Conservation (phyloP, 2,888 invertebrate species). For the Patella ulyssiponensis region DNA sequence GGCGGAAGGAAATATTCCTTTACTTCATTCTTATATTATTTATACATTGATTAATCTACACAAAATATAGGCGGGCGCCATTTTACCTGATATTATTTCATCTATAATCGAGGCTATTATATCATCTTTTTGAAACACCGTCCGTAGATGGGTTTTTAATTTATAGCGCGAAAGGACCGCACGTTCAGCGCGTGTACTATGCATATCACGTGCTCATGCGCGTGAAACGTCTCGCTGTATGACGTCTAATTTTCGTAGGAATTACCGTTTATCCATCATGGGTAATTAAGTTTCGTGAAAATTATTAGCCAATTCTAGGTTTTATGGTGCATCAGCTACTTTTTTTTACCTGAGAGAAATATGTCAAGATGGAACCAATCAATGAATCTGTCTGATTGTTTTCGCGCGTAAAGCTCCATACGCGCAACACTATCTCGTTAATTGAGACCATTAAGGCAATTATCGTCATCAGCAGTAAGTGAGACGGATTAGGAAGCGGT, state of each 20-base stretch:
- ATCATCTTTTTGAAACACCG: constrained; percentile 1
- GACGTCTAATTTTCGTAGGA: neutral
- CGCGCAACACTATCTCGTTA: too few species aligned
- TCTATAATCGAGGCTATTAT: neutral
- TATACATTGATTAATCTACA: constrained; percentile 2
- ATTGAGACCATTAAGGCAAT: too few species aligned
- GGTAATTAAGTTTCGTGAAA: constrained; percentile 5
- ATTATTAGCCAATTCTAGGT: constrained; percentile 10
- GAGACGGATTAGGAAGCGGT: too few species aligned
- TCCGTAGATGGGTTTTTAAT: constrained; percentile 1
- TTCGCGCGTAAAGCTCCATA: too few species aligned
- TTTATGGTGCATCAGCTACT: neutral
- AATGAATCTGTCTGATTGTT: too few species aligned
- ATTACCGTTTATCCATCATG: neutral
- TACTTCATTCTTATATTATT: constrained; percentile 7
- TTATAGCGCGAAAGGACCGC: neutral
- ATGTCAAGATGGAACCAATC: too few species aligned
- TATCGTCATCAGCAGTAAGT: too few species aligned
- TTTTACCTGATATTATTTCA: constrained; percentile 1
- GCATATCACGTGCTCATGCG: constrained; percentile 7
- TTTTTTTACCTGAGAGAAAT: too few species aligned
- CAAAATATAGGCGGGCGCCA: neutral
- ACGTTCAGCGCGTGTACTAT: constrained; percentile 6
- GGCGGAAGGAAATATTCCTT: constrained; percentile 3
- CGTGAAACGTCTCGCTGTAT: neutral